Conservation (phyloP, 2,888 invertebrate species). For the Sipha maydis region DNA sequence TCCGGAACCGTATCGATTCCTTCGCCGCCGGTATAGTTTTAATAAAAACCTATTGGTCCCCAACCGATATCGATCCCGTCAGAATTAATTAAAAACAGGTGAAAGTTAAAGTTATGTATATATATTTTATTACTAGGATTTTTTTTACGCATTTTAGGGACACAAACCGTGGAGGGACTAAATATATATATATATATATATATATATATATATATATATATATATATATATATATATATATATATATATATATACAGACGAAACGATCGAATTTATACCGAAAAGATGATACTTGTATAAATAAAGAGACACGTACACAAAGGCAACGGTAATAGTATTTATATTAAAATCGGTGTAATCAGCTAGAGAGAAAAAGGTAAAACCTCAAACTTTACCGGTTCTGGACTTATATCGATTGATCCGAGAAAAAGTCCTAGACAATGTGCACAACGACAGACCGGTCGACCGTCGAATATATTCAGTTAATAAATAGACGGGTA, state of each 20-base stretch:
- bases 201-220: neutral
- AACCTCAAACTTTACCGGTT: too few species aligned
- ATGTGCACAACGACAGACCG: too few species aligned
- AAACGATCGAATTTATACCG: neutral
- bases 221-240: neutral
- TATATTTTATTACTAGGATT: neutral
- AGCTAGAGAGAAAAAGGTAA: too few species aligned
- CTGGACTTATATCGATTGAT: too few species aligned
- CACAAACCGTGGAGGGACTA: neutral
- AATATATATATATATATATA: neutral
- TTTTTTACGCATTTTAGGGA: too few species aligned
- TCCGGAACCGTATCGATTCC: neutral
- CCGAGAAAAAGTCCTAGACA: too few species aligned
- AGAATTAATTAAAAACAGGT: conserved; percentile 15
- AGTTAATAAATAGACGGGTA: too few species aligned
- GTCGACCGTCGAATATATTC: too few species aligned
- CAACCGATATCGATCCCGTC: conserved; percentile 2
- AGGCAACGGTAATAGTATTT: too few species aligned
- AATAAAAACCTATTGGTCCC: conserved; percentile 40
- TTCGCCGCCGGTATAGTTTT: neutral
- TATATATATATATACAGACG: neutral
- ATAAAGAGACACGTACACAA: too few species aligned
- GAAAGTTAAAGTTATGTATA: neutral
- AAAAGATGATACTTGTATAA: too few species aligned
- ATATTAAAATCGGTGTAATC: too few species aligned